Evolutionary conservation across 2,888 invertebrate species (phyloP).

Genomic region (Nemapogon koenigi): DNA sequence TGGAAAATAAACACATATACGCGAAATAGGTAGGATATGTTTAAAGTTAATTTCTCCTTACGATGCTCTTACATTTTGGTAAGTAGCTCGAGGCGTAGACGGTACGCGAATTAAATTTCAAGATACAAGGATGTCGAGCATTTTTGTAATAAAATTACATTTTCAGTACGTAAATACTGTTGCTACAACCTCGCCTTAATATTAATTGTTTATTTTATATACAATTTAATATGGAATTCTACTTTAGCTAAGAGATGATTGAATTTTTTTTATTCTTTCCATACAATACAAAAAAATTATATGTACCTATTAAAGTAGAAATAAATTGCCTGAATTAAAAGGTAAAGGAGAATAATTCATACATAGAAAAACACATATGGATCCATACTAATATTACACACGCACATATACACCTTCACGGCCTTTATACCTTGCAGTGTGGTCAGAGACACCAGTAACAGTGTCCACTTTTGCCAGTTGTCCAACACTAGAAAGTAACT

Average conservation of each 20-base stretch:
- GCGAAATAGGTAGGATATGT: too few relatives aligned
- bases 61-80: neutral
- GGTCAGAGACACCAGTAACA: too few relatives aligned
- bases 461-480: too few relatives aligned
- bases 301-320: neutral
- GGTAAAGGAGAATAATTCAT: too few relatives aligned
- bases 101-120: neutral
- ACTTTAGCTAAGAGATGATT: neutral
- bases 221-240: too few relatives aligned
- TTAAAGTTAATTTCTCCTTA: constrained; percentile 1
- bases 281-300: neutral
- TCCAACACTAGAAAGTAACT: too few relatives aligned
- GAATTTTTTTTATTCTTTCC: neutral
- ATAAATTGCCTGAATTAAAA: neutral
- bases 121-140: neutral
- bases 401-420: too few relatives aligned
- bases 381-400: constrained; percentile 5
- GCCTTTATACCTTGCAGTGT: too few relatives aligned
- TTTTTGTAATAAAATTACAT: neutral
- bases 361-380: too few relatives aligned
- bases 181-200: too few relatives aligned
- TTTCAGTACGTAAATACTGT: neutral
- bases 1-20: too few relatives aligned
- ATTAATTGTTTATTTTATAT: too few relatives aligned
- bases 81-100: constrained; percentile 3